These are phyloP conservation scores for Cordilura impudica DNA, from an alignment of 2,888 invertebrate genomes.

Conservation along the genomic window DNA sequence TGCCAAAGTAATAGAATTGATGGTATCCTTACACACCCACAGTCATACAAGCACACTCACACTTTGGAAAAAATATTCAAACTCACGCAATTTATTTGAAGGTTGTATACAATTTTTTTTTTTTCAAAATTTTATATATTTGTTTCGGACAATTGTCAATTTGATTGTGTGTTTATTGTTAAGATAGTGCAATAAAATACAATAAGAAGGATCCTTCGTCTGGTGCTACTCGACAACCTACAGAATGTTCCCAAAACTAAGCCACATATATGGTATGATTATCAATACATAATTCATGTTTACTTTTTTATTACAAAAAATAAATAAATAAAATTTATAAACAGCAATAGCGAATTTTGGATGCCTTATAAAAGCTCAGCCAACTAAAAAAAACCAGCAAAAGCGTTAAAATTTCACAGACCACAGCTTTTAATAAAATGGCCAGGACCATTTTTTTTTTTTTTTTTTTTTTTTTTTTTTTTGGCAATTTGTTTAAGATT, in stretches of 20 bases:
- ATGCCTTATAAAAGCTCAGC: too few relatives aligned
- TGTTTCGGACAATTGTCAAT: constrained; percentile 56
- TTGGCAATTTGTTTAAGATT: too few relatives aligned
- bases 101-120: constrained; percentile 18
- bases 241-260: background rate
- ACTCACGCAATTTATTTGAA: constrained; percentile 45
- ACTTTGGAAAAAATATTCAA: background rate
- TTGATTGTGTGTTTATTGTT: constrained; percentile 53
- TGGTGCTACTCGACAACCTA: background rate
- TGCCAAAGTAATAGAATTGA: constrained; percentile 60
- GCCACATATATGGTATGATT: constrained; percentile 4
- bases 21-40: constrained; percentile 50
- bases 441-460: too few relatives aligned
- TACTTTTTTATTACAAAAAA: constrained; percentile 7
- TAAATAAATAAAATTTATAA: background rate
- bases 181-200: background rate
- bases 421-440: too few relatives aligned
- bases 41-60: background rate
- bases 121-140: constrained; percentile 28
- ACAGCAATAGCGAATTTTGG: background rate
- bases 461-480: too few relatives aligned
- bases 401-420: too few relatives aligned
- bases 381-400: too few relatives aligned
- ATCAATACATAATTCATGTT: constrained; percentile 32
- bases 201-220: background rate